A percentile compares a stretch with the other conserved stretches of the same genome.
Evolutionary conservation across 2,888 invertebrate species (phyloP).

Genomic region (Scaptomyza reducta): DNA sequence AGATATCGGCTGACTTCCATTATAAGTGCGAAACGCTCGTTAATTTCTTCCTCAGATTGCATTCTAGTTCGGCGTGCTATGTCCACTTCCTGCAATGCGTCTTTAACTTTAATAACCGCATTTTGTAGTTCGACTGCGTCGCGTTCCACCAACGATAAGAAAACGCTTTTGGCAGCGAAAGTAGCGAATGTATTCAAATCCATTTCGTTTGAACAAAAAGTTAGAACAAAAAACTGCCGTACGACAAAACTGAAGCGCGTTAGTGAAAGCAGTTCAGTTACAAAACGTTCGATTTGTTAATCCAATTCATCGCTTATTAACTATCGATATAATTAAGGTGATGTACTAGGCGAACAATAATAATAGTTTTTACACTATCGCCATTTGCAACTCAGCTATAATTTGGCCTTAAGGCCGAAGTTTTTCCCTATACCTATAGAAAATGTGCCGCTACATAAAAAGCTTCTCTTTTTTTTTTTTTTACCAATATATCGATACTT

Average conservation of each 20-base stretch:
- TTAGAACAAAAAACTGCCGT: not conserved
- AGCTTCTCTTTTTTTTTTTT: too few relatives aligned
- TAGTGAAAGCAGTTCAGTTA: not conserved
- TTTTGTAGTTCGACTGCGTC: not conserved
- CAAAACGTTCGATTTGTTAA: too few relatives aligned
- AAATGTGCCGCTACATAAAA: too few relatives aligned
- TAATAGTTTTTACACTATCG: too few relatives aligned
- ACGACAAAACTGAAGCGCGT: slow-evolving; percentile 1
- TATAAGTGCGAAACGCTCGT: not conserved
- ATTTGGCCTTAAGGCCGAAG: too few relatives aligned
- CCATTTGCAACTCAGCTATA: too few relatives aligned
- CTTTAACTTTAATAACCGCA: not conserved
- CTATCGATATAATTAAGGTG: too few relatives aligned
- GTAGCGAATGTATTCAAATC: not conserved
- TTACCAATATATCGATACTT: too few relatives aligned
- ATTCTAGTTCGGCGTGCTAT: not conserved
- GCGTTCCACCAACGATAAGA: not conserved
- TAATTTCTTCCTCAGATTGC: not conserved
- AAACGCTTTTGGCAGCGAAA: not conserved
- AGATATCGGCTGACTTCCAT: not conserved
- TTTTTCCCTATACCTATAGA: too few relatives aligned
- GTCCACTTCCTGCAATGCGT: not conserved
- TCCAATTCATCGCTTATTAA: too few relatives aligned
- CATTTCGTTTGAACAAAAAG: not conserved
- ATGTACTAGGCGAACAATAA: too few relatives aligned